Evolutionary conservation across 2,113 vertebrate species (phyloP), one percentile per base, ranked within the genome.

Genomic region (Entomyzon cyanotis): DNA sequence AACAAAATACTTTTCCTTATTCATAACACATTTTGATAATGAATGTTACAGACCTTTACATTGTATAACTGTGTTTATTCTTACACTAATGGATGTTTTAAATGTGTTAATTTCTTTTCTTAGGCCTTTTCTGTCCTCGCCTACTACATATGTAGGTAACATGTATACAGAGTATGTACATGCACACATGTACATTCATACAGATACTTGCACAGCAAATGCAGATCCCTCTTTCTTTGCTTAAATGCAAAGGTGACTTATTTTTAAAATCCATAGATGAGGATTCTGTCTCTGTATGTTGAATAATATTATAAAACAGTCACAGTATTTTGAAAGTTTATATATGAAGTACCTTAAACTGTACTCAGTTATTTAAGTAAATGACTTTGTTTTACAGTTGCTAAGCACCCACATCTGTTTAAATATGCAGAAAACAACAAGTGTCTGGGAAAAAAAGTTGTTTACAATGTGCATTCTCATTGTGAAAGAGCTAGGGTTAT

Each of bases 371-470:
- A 78, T 84, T 65, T 82, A 78, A 79, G 60, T 91, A 77, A 93
- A 68, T 78, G 1, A 59, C 44, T 69, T 86, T 75, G 44, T 84
- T 95, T 87, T 84, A 56, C 60, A 94, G 73, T 94, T 94, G 80
- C 74, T 89, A 75, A 87, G 77, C 58, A 71, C 37, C 52, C 17
- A 89, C 73, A 81, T 74, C 86, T 87, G 76, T 81, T 94, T 84
- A 96, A 94, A 92, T 95, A 84, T 78, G 71, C 80, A 90, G 68
- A 86, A 93, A 89, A 77, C 42, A 84, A 28, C 35, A 84, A 89
- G 33, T 68, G 30, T 86, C 68, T 69, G 33, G 33, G 13, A 17
- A 67, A 93, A 91, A 92, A 46, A 6, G 11, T 59, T 92, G 75
- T 86, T 93, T 78, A 47, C 39, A 63, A 28, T 39, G 18, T 67